These are phyloP conservation scores for Tragelaphus scriptus DNA, from an alignment of 2,113 vertebrate genomes.

Conservation along the genomic window DNA sequence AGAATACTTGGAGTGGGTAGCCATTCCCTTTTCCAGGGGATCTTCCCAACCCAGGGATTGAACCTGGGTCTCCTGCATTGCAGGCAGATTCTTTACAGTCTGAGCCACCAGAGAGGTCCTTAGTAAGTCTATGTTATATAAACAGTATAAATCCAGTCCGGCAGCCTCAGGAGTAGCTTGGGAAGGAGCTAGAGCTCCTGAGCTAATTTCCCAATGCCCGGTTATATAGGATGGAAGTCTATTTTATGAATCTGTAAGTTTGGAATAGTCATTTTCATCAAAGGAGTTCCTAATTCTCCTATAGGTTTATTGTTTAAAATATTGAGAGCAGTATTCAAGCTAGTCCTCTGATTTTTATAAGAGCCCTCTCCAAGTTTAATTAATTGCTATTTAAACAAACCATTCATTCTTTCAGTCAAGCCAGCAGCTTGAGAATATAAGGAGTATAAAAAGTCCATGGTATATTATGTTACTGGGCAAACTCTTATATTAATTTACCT, in stretches of 20 bases:
- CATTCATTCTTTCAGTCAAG: neutral
- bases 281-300: neutral
- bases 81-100: neutral
- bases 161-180: neutral
- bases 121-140: neutral
- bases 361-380: neutral
- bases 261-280: neutral
- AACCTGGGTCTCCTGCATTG: neutral
- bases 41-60: neutral
- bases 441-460: neutral
- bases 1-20: neutral
- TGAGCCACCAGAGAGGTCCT: neutral
- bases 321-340: neutral
- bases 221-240: neutral
- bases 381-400: neutral
- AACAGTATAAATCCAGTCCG: neutral
- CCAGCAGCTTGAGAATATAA: neutral
- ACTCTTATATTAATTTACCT: neutral
- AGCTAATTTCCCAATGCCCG: neutral
- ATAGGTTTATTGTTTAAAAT: neutral
- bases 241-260: neutral
- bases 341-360: neutral
- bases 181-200: neutral
- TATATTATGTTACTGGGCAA: neutral
- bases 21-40: neutral